Conservation (phyloP, 1,140 invertebrate genomes). For the Leptestheria dahalacensis region DNA sequence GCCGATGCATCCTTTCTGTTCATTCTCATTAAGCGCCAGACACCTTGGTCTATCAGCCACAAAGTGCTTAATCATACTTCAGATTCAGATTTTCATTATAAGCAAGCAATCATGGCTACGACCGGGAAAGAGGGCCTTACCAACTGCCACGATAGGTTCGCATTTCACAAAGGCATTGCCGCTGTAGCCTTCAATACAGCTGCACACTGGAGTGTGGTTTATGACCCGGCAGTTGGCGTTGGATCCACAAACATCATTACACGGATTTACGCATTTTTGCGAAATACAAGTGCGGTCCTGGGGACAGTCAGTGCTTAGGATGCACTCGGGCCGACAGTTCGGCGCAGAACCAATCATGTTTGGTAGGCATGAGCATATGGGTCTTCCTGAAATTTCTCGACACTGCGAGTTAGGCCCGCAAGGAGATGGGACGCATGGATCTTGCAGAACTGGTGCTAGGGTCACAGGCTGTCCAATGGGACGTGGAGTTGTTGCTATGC, state of each 20-base stretch:
- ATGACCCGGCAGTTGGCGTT: conserved; percentile 33
- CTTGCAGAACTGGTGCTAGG: conserved; percentile 23
- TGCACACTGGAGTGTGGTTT: conserved; percentile 51
- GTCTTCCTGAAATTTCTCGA: conserved; percentile 52
- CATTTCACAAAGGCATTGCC: conserved; percentile 51
- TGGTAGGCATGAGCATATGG: conserved; percentile 51
- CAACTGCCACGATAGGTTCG: conserved; percentile 17
- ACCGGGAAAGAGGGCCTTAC: no score
- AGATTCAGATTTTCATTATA: no score
- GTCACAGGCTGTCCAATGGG: conserved; percentile 26
- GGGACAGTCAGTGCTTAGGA: conserved; percentile 59
- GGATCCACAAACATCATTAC: conserved; percentile 39
- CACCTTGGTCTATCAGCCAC: no score
- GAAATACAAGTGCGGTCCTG: conserved; percentile 39
- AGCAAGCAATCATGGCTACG: no score
- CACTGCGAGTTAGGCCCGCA: conserved; percentile 63
- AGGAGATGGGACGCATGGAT: conserved; percentile 46
- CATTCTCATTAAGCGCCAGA: no score
- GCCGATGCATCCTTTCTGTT: no score
- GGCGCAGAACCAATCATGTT: conserved; percentile 37
- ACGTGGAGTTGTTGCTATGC: not conserved
- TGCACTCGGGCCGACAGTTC: conserved; percentile 52
- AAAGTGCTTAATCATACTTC: no score
- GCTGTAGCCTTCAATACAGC: conserved; percentile 23
- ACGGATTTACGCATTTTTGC: conserved; percentile 53